phyloP scores from a whole-genome alignment of 2,113 vertebrate genomes.

The Leucosticte australis region DNA sequence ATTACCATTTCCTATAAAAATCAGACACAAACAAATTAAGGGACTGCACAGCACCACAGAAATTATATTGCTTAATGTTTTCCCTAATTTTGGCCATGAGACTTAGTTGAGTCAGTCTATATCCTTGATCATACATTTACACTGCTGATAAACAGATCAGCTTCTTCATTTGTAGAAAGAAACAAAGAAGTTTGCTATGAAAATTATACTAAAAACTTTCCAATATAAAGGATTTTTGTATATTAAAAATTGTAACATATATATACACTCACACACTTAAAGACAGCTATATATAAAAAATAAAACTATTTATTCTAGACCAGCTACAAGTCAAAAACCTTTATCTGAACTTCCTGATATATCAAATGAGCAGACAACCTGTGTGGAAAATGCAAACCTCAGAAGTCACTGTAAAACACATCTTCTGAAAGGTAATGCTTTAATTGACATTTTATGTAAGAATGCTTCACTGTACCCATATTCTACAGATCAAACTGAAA shows the following conservation, averaged over 20 bases:
- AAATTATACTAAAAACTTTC: not conserved
- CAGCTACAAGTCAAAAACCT: not conserved
- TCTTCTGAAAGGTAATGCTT: not conserved
- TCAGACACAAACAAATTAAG: not conserved
- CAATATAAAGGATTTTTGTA: not conserved
- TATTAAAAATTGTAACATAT: not conserved
- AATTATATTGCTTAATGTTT: not conserved
- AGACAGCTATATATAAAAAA: not conserved
- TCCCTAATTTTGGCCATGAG: not conserved
- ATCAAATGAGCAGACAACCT: not conserved
- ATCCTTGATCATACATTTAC: not conserved
- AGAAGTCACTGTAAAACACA: not conserved
- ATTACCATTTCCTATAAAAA: not conserved
- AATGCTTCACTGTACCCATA: no score
- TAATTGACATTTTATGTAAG: not conserved
- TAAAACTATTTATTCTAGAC: not conserved
- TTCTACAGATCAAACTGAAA: not conserved
- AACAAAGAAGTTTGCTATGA: not conserved
- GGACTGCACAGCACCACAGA: not conserved
- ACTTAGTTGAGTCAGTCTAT: not conserved
- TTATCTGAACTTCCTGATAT: not conserved
- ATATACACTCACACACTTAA: not conserved
- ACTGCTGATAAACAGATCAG: not conserved
- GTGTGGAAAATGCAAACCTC: not conserved
- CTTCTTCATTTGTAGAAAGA: not conserved